A percentile compares a stretch with the other conserved stretches of the same genome.
These are phyloP conservation scores for Phrynocephalus vlangalii DNA, from an alignment of 2,797 vertebrate species.

Conservation along the genomic window DNA sequence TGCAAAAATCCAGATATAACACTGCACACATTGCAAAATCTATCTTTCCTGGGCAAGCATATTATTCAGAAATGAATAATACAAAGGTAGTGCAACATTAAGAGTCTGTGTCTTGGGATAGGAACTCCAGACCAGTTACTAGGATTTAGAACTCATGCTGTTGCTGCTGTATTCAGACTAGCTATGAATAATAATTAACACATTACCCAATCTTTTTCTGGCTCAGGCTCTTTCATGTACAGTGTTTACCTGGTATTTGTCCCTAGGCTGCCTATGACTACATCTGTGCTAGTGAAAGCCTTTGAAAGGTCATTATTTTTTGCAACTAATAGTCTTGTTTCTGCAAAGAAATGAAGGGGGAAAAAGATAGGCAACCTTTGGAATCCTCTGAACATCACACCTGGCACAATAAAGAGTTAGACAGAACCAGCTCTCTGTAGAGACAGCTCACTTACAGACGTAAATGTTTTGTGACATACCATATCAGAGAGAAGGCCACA, in stretches of 20 bases:
- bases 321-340: background rate
- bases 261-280: background rate
- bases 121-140: background rate
- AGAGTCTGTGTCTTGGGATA: background rate
- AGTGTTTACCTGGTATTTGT: background rate
- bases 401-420: background rate
- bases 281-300: background rate
- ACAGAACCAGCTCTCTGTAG: background rate
- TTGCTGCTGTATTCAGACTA: background rate
- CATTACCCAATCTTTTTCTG: background rate
- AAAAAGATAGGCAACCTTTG: background rate
- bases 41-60: no score
- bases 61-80: no score
- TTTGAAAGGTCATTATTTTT: background rate
- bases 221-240: background rate
- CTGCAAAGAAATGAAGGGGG: slow-evolving; percentile 14
- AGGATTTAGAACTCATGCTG: background rate
- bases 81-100: background rate
- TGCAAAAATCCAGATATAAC: no score
- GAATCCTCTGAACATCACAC: background rate
- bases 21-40: no score
- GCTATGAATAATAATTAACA: background rate
- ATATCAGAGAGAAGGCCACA: background rate
- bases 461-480: background rate
- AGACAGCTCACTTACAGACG: background rate